These are phyloP conservation scores for Carcharodon carcharias DNA, from an alignment of 2,797 vertebrate genomes.

Conservation along the genomic window DNA sequence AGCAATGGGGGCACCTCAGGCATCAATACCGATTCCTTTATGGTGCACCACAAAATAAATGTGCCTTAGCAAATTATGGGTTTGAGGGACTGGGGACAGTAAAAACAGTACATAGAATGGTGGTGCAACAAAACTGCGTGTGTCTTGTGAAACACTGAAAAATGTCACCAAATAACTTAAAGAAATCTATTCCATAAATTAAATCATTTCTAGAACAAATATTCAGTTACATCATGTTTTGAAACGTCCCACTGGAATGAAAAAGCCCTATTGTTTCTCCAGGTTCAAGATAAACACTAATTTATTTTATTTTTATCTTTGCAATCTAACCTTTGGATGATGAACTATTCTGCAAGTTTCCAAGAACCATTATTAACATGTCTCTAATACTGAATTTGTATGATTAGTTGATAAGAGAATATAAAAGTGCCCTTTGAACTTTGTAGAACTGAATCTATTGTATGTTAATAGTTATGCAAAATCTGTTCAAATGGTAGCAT, in stretches of 20 bases:
- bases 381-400: neutral
- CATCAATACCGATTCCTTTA: constrained; percentile 9
- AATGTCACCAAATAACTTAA: neutral
- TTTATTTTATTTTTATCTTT: constrained; percentile 18
- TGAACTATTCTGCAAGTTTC: neutral
- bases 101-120: neutral
- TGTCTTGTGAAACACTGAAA: neutral
- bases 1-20: constrained; percentile 27
- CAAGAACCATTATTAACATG: neutral
- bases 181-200: neutral
- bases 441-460: constrained; percentile 1
- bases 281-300: neutral
- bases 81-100: neutral
- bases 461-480: neutral
- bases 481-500: neutral
- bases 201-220: neutral
- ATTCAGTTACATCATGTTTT: neutral
- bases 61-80: neutral
- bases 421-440: neutral
- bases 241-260: neutral
- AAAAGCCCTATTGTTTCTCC: neutral
- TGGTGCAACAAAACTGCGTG: neutral
- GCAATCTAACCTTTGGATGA: neutral
- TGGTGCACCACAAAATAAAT: constrained; percentile 30
- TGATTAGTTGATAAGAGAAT: neutral